Conservation (phyloP, 2,888 invertebrate genomes). For the Nemotelus pantherinus region DNA sequence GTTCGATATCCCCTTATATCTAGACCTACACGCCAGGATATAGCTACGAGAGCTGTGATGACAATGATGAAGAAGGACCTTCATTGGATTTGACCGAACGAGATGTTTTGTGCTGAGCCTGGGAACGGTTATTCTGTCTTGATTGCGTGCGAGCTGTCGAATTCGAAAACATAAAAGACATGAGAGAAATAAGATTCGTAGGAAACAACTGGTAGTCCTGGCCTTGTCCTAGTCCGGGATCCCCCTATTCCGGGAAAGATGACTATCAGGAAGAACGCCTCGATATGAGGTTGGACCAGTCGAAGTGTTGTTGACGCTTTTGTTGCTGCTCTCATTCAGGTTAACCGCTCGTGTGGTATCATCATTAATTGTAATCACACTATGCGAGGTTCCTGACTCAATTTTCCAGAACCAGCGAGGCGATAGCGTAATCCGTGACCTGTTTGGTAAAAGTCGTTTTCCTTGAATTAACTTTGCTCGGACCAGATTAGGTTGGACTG, state of each 20-base stretch:
- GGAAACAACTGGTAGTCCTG: constrained; percentile 3
- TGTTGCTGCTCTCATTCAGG: background rate
- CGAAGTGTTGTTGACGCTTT: background rate
- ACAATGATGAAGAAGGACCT: constrained; percentile 15
- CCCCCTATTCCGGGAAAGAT: background rate
- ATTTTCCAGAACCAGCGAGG: background rate
- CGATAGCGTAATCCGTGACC: background rate
- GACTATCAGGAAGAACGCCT: background rate
- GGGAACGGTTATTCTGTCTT: constrained; percentile 14
- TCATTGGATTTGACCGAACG: constrained; percentile 14
- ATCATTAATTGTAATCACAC: constrained; percentile 16
- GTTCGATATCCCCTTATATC: no score
- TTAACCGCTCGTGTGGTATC: background rate
- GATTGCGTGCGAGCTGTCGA: constrained; percentile 19
- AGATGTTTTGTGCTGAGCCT: constrained; percentile 14
- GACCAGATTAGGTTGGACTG: background rate
- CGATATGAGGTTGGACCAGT: background rate
- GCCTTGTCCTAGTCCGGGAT: background rate
- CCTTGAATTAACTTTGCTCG: background rate
- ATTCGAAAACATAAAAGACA: constrained; percentile 14
- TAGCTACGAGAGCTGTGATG: background rate
- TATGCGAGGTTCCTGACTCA: constrained; percentile 1
- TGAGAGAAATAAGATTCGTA: constrained; percentile 4
- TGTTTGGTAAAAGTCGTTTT: constrained; percentile 17
- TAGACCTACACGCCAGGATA: no score